phyloP scores from a whole-genome alignment of 2,888 invertebrate species.

The Tortricodes alternella region DNA sequence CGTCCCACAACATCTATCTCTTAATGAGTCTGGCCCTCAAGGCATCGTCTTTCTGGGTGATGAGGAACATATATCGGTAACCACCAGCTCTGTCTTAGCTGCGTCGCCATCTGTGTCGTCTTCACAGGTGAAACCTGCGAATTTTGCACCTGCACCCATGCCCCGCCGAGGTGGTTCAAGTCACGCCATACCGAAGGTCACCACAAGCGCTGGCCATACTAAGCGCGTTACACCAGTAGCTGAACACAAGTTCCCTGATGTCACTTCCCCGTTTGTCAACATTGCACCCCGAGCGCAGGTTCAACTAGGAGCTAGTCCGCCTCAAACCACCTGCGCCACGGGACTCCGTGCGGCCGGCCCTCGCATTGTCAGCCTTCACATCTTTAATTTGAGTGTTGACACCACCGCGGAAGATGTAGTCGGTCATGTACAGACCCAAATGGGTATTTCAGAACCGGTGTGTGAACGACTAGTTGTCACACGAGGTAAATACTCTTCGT shows the following conservation, averaged over 20 bases:
- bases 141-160: not conserved
- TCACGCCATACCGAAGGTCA: not conserved
- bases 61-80: not conserved
- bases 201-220: not conserved
- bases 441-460: not conserved
- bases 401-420: not conserved
- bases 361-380: not conserved
- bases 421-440: not conserved
- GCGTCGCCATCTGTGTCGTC: not conserved
- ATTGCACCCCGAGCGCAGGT: not conserved
- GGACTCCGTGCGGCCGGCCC: slow-evolving; percentile 8
- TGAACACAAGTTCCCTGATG: no score
- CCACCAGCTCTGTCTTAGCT: not conserved
- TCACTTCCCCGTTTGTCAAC: not conserved
- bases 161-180: not conserved
- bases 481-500: not conserved
- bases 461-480: slow-evolving; percentile 7
- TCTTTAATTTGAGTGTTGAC: no score
- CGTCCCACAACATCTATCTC: not conserved
- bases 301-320: not conserved
- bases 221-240: not conserved
- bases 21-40: slow-evolving; percentile 2
- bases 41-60: not conserved
- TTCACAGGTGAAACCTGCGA: not conserved
- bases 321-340: not conserved